Conservation (phyloP, 1,140 invertebrate genomes). For the Ctenoplectra terminalis region DNA sequence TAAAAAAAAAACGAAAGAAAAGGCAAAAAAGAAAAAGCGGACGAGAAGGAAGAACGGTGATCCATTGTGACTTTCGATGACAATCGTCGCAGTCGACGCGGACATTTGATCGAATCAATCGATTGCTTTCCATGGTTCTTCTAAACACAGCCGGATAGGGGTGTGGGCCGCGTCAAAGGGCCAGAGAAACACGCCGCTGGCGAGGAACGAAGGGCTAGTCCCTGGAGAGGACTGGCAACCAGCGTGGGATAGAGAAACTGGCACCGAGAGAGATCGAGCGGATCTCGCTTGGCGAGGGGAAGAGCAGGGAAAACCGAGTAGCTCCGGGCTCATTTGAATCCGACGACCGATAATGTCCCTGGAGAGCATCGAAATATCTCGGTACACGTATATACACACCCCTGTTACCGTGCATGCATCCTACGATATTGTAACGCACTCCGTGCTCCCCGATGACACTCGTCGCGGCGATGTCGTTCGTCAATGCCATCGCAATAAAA, state of each 20-base stretch:
- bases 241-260: conserved; percentile 22
- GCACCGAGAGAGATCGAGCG: background rate
- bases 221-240: conserved; percentile 59
- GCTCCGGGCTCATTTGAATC: conserved; percentile 77
- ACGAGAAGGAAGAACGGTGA: conserved; percentile 59
- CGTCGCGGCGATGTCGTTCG: conserved; percentile 43
- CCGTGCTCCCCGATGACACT: conserved; percentile 32
- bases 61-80: conserved; percentile 78
- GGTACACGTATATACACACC: conserved; percentile 9
- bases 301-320: conserved; percentile 62
- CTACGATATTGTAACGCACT: conserved; percentile 28
- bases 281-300: conserved; percentile 12
- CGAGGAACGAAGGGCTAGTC: conserved; percentile 53
- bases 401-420: conserved; percentile 28
- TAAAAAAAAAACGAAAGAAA: background rate
- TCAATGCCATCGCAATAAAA: conserved; percentile 58
- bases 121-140: conserved; percentile 76
- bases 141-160: conserved; percentile 61
- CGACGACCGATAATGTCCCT: conserved; percentile 76
- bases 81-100: conserved; percentile 75
- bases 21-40: conserved; percentile 36
- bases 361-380: conserved; percentile 73
- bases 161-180: conserved; percentile 43
- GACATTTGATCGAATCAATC: conserved; percentile 80
- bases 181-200: background rate